Percentiles rank a stretch among this genome's conserved stretches.
Conservation (phyloP, 1,140 invertebrate species). For the Cheumatopsyche charites region DNA sequence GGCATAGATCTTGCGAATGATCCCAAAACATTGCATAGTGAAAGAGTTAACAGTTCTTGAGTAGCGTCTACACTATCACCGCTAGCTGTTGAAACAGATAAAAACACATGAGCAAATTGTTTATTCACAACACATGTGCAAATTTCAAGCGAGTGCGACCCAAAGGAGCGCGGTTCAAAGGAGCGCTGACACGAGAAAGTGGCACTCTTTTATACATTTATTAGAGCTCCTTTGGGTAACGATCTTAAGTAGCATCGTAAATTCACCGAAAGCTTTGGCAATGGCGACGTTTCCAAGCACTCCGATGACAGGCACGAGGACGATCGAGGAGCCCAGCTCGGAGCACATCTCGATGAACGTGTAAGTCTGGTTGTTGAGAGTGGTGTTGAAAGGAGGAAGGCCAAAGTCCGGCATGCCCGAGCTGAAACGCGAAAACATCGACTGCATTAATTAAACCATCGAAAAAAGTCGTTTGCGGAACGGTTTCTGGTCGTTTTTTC, state of each 20-base stretch:
- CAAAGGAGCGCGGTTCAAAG: no score
- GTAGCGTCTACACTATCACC: conserved; percentile 81
- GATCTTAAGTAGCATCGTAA: no score
- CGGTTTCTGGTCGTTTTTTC: conserved; percentile 45
- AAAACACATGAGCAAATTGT: background rate
- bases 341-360: conserved; percentile 71
- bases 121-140: no score
- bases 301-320: conserved; percentile 80
- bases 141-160: no score
- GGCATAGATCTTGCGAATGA: conserved; percentile 92
- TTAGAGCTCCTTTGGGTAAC: no score
- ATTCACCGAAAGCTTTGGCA: conserved; percentile 81
- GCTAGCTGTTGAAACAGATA: conserved; percentile 63
- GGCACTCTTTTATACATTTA: no score
- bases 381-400: conserved; percentile 69
- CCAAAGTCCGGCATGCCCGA: conserved; percentile 69
- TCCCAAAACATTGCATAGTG: conserved; percentile 86
- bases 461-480: background rate
- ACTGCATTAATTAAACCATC: conserved; percentile 22
- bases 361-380: conserved; percentile 64
- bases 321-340: conserved; percentile 75
- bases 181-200: no score
- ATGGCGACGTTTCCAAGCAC: conserved; percentile 86
- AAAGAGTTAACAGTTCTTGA: conserved; percentile 84
- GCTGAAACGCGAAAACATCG: conserved; percentile 48